Base-by-base conservation (phyloP, 2,888 invertebrate species). In the Lathronympha strigana region DNA sequence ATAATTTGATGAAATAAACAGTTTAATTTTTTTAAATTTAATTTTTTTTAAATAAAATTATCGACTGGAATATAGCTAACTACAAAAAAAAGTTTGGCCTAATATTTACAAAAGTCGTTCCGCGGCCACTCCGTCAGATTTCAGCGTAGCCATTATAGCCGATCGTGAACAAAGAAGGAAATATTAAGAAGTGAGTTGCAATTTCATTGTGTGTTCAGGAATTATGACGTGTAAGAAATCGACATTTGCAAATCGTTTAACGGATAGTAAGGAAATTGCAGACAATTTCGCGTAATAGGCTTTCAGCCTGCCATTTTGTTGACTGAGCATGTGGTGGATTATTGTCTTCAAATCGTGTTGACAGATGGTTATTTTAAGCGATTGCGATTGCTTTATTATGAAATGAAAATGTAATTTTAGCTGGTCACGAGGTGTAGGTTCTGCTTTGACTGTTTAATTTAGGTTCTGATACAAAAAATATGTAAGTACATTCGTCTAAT, bases 151-250 rank as follows among this genome's bases (percentile, higher is more conserved):
- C 66, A 66, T 66, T 66, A 43, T 13, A 61, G 45, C 45, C 19
- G 43, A 25, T 54, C 68, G 72, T 70, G 79, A 77, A 78, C 84
- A 86, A 87, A 86, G 68, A 75, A 72, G 80, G 83, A 80, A 82
- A 84, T 83, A 84, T 83, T 82, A 88, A 88, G 84, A 83, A 86
- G 78, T 81, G 83, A 86, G 77, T 85, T 81, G 89, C 90, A 88
- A 89, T 90, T 91, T 88, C 82, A 88, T 91, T 91, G 91, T 91
- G 83, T 90, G 83, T 84, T 71, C 72, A 90, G 85, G 90, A 90
- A 91, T 91, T 91, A 91, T 91, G 90, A 90, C 82, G 90, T 88
- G 90, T 89, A 86, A 83, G 84, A 86, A 90, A 90, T 90, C 80
- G 84, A 81, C 88, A 88, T 90, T 90, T 86, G 90, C 86, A 80